These are phyloP conservation scores for Drosophila pruinosa DNA, from an alignment of 1,140 invertebrate genomes.

Conservation along the genomic window DNA sequence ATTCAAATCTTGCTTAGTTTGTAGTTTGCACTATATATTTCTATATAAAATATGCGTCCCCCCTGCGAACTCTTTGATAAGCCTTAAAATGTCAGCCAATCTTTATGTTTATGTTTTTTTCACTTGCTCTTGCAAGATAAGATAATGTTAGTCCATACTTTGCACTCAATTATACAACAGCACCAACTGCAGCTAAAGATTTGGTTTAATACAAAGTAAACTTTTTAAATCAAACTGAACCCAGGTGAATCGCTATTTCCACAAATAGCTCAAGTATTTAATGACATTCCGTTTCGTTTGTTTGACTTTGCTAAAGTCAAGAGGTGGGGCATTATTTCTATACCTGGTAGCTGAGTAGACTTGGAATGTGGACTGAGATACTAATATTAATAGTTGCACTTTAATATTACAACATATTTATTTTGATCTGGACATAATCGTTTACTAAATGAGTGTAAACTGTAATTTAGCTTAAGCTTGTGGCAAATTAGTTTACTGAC, in stretches of 20 bases:
- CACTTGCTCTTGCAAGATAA: slow-evolving; percentile 1
- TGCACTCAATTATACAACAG: slow-evolving; percentile 3
- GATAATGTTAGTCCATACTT: too few species aligned
- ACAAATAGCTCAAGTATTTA: neutral
- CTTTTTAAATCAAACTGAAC: neutral
- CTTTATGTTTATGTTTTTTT: slow-evolving; percentile 61
- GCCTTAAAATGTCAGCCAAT: slow-evolving; percentile 20
- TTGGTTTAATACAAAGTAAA: too few species aligned
- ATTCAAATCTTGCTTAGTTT: neutral
- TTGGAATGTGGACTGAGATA: too few species aligned
- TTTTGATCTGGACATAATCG: too few species aligned
- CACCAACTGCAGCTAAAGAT: slow-evolving; percentile 2
- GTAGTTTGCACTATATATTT: neutral
- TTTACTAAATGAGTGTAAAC: too few species aligned
- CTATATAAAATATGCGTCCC: neutral
- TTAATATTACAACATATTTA: too few species aligned
- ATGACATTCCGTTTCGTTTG: neutral
- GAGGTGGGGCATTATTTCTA: neutral
- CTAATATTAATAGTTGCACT: too few species aligned
- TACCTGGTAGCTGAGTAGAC: too few species aligned
- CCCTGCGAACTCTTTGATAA: neutral
- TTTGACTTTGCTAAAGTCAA: neutral
- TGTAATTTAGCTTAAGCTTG: too few species aligned
- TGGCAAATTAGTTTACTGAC: too few species aligned
- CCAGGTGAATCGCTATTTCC: neutral